Base-by-base conservation (phyloP, 2,888 invertebrate genomes). In the Chrysopilus asiliformis region DNA sequence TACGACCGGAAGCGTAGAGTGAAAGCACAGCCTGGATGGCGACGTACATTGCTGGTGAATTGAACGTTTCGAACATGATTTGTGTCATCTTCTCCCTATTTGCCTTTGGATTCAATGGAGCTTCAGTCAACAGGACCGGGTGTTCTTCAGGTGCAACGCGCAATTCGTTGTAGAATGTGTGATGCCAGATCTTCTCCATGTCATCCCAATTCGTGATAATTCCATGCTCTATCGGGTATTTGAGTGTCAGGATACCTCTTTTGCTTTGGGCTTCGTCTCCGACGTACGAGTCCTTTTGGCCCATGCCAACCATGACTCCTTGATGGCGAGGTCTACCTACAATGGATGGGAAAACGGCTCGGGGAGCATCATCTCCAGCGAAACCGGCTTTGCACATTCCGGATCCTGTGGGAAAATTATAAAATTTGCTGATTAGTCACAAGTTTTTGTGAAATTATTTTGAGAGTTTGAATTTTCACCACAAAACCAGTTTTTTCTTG, bases 151-250 rank as follows among this genome's bases (percentile, higher is more conserved):
- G 93, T 38, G 91, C 91, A 35, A 93, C 93, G 68, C 94, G 80
- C 59, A 95, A 75, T 68, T 93, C 91, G 64, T 94, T 94, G 82
- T 94, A 94, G 79, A 94, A 94, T 58, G 93, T 91, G 73, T 94
- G 93, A 66, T 94, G 93, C 93, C 93, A 94, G 72, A 94, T 93
- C 68, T 94, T 91, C 71, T 94, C 93, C 93, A 94, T 93, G 63
- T 93, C 93, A 57, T 93, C 91, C 93, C 93, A 93, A 78, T 93
- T 93, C 69, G 91, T 93, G 60, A 93, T 87, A 68, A 93, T 93
- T 57, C 91, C 91, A 73, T 93, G 91, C 67, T 93, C 91, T 68
- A 93, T 91, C 58, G 93, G 93, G 70, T 93, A 93, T 66, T 93
- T 93, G 62, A 93, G 70, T 49, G 91, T 91, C 53, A 93, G 79